These are phyloP conservation scores for Drosophila borealis DNA, from an alignment of 2,888 invertebrate species.

Conservation along the genomic window DNA sequence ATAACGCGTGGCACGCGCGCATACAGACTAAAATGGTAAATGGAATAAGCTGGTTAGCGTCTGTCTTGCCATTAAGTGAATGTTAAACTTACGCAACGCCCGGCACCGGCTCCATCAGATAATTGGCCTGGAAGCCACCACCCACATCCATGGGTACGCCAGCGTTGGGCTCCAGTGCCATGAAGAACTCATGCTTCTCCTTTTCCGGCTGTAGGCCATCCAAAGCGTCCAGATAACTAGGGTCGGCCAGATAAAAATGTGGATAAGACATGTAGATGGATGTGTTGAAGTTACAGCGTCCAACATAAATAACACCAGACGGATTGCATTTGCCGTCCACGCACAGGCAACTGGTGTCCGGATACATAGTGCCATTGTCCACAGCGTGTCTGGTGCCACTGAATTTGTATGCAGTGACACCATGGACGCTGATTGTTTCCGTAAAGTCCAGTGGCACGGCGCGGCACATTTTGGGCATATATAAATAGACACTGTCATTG, in stretches of 20 bases:
- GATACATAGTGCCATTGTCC: conserved; percentile 88
- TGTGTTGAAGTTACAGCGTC: conserved; percentile 90
- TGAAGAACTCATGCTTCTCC: conserved; percentile 90
- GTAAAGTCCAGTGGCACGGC: conserved; percentile 88
- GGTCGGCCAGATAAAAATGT: conserved; percentile 92
- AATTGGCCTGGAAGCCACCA: conserved; percentile 92
- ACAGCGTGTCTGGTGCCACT: conserved; percentile 88
- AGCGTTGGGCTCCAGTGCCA: conserved; percentile 90
- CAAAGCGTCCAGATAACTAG: conserved; percentile 87
- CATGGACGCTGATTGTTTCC: conserved; percentile 86
- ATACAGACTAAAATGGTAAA: conserved; percentile 58
- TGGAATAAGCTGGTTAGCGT: not conserved
- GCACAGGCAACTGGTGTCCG: conserved; percentile 90
- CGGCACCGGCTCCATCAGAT: conserved; percentile 88
- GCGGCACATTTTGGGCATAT: conserved; percentile 92
- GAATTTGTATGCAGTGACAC: conserved; percentile 89
- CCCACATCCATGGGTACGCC: conserved; percentile 92
- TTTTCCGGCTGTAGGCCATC: conserved; percentile 89
- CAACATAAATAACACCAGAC: conserved; percentile 90
- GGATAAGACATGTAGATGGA: conserved; percentile 93
- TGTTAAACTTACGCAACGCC: conserved; percentile 87
- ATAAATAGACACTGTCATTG: conserved; percentile 87
- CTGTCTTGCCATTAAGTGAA: not conserved
- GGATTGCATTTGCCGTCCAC: conserved; percentile 88
- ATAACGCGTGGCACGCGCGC: conserved; percentile 85